These are phyloP conservation scores for Cephalotes varians DNA, from an alignment of 2,888 invertebrate genomes.

Conservation along the genomic window DNA sequence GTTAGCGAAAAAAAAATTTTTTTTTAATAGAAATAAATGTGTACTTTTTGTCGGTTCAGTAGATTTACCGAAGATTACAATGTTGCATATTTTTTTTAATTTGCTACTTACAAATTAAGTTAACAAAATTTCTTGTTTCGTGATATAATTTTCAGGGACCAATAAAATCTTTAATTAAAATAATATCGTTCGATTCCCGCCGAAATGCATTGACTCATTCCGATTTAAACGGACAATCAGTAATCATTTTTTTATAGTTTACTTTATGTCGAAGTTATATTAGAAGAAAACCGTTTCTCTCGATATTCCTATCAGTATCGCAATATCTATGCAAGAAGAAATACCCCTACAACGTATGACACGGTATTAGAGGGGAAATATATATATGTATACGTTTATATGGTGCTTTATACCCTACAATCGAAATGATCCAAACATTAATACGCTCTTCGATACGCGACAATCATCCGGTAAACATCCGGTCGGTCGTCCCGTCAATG, in stretches of 20 bases:
- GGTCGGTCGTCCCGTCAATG: not conserved
- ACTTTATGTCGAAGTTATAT: not conserved
- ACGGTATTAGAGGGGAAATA: slow-evolving; percentile 65
- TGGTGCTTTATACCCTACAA: slow-evolving; percentile 72
- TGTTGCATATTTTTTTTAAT: not conserved
- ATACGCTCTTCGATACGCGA: slow-evolving; percentile 46
- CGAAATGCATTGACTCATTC: not conserved
- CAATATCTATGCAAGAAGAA: slow-evolving; percentile 64
- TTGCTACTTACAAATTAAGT: slow-evolving; percentile 5
- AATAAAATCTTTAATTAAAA: slow-evolving; percentile 18
- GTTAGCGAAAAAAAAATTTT: not conserved
- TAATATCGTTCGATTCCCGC: not conserved
- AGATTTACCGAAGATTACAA: not conserved
- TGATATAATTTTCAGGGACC: not conserved
- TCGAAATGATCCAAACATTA: slow-evolving; percentile 76
- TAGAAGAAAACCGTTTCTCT: slow-evolving; percentile 34
- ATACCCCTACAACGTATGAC: slow-evolving; percentile 71
- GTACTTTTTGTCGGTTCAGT: not conserved
- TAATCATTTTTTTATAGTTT: not conserved
- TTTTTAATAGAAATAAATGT: not conserved
- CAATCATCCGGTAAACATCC: not conserved
- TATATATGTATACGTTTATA: slow-evolving; percentile 70
- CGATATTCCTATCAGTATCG: slow-evolving; percentile 55
- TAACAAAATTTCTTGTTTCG: not conserved
- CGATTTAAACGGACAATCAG: not conserved